Conservation (phyloP, 2,888 invertebrate species). For the Argyresthia goedartella region DNA sequence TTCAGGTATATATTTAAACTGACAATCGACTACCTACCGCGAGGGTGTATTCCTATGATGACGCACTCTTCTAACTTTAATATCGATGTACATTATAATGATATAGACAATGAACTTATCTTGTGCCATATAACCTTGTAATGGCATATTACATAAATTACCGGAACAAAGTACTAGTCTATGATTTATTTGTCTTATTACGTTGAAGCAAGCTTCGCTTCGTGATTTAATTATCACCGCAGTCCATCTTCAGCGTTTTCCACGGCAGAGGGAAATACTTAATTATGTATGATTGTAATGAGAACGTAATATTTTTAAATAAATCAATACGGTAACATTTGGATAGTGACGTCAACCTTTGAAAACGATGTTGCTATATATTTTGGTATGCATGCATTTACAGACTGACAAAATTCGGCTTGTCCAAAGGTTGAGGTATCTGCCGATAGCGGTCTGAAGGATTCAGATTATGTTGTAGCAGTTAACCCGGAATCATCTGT, state of each 20-base stretch:
- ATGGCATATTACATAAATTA: constrained; percentile 18
- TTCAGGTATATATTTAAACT: too few relatives aligned
- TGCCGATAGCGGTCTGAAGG: background rate
- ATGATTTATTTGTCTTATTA: constrained; percentile 12
- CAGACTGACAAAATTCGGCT: constrained; percentile 18
- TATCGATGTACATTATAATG: too few relatives aligned
- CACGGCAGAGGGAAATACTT: too few relatives aligned
- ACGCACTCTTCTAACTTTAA: too few relatives aligned
- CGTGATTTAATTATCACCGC: too few relatives aligned
- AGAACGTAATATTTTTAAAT: constrained; percentile 12
- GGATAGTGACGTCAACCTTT: background rate
- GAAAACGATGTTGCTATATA: constrained; percentile 55
- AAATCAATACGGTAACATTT: background rate
- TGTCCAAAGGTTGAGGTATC: constrained; percentile 1
- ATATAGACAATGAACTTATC: background rate
- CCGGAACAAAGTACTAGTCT: constrained; percentile 40
- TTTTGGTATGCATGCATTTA: constrained; percentile 64
- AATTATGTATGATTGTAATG: constrained; percentile 28
- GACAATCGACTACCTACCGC: too few relatives aligned
- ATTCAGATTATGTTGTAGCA: constrained; percentile 27
- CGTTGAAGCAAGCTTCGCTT: too few relatives aligned
- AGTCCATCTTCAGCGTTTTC: too few relatives aligned
- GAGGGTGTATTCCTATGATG: too few relatives aligned
- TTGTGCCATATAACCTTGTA: background rate
- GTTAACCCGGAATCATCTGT: constrained; percentile 46